Base-by-base conservation (phyloP, 2,888 invertebrate genomes). In the Sepiola atlantica region DNA sequence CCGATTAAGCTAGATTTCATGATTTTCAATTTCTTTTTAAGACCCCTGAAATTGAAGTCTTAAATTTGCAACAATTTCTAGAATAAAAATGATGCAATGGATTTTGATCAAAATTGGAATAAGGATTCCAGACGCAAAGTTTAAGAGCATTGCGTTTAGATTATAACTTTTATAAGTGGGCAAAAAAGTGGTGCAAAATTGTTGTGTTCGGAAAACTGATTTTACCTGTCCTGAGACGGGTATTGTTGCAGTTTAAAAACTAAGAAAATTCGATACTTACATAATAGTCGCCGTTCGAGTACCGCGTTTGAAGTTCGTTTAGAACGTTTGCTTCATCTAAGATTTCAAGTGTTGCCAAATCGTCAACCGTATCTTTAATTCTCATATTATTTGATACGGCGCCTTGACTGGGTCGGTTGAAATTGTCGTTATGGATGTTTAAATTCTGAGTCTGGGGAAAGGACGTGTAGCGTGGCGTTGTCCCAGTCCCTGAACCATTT, bases 271-370 rank as follows among this genome's bases (percentile, higher is more conserved):
- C 12, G 77, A n/a, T 77, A 96, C 96, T 96, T 95, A 96, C 96
- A 91, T 96, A 96, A 94, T 95, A 95, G 61, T 95, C 94, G 21
- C 96, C 96, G 32, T 95, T 94, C 93, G 95, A 95, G 94, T 95
- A 96, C 94, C 96, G 94, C 18, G 95, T 95, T 93, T 95, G 94
- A 3, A 96, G 95, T 16, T 96, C 95, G 45, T 96, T 95, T 20
- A 96, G 95, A n/a, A 96, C 96, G 24, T 95, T 96, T 93, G 95
- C 95, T 94, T 96, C 96, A 93, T 96, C 96, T 35, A 96, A 94
- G 90, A 96, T 95, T 94, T 96, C 96, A 54, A 96, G 95, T 18
- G 95, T 95, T 92, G 92, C 21, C 12, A 92, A 14, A n/a, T 92
- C 92, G 28, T 32, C n/a, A 18, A 55, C 55, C 18, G 24, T n/a